Conservation (phyloP, 2,113 vertebrate genomes). For the Setophaga petechia region DNA sequence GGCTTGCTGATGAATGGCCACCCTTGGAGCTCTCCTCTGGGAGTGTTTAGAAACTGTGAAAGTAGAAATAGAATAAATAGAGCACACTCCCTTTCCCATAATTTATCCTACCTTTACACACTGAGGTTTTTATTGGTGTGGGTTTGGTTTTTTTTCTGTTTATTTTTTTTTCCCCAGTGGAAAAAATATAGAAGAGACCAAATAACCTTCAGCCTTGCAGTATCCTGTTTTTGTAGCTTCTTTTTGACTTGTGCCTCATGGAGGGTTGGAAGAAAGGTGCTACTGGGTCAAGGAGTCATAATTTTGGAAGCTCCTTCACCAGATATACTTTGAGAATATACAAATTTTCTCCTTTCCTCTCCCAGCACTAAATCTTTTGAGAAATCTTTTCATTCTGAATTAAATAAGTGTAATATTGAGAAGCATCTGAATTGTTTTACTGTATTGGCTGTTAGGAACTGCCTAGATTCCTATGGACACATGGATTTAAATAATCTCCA, state of each 20-base stretch:
- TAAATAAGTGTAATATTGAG: neutral
- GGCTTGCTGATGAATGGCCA: conserved; percentile 12
- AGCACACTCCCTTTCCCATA: neutral
- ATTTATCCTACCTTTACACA: neutral
- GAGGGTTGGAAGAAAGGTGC: neutral
- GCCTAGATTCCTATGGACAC: neutral
- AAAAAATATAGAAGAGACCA: neutral
- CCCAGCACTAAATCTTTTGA: neutral
- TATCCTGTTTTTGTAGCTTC: neutral
- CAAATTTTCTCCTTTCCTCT: neutral
- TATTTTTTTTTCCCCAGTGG: neutral
- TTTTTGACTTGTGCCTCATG: neutral
- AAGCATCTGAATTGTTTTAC: neutral
- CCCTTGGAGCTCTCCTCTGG: neutral
- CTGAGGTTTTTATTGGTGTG: neutral
- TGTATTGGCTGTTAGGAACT: neutral
- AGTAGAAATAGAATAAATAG: conserved; percentile 25
- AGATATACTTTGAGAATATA: neutral
- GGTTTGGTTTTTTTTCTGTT: neutral
- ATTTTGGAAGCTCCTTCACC: neutral
- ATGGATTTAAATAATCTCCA: neutral
- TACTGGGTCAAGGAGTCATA: neutral
- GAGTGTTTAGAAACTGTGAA: conserved; percentile 15
- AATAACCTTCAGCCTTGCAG: neutral
- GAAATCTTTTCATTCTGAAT: neutral